These are phyloP conservation scores for Acanthosepion esculentum DNA, from an alignment of 2,888 invertebrate species.

Conservation along the genomic window DNA sequence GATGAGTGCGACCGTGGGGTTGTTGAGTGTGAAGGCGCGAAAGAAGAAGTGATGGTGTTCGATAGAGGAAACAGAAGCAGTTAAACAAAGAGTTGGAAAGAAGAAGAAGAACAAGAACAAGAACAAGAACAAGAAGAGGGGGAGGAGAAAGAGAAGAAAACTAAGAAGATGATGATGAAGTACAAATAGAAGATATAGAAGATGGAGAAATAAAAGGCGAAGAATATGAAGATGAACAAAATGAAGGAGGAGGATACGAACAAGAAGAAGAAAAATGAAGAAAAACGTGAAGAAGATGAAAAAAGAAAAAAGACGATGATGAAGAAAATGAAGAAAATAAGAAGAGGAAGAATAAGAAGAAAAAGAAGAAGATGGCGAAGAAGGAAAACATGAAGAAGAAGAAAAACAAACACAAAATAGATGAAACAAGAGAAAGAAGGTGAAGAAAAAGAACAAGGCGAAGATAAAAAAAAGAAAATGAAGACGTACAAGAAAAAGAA, in stretches of 20 bases:
- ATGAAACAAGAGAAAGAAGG: too few species aligned
- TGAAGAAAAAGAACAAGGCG: too few species aligned
- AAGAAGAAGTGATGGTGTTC: too few species aligned
- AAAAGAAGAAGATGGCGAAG: background rate
- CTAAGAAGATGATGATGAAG: too few species aligned
- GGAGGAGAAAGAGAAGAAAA: background rate
- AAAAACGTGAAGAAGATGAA: constrained; percentile 35
- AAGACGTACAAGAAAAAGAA: too few species aligned
- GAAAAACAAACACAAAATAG: too few species aligned
- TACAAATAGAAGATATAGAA: too few species aligned
- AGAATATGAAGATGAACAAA: background rate
- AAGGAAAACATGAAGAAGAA: too few species aligned
- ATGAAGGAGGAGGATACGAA: background rate
- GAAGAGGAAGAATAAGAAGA: background rate
- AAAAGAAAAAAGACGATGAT: constrained; percentile 8
- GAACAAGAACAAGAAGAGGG: background rate
- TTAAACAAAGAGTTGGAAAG: too few species aligned
- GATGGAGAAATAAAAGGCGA: background rate
- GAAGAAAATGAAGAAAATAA: background rate
- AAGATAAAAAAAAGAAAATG: too few species aligned
- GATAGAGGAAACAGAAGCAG: too few species aligned
- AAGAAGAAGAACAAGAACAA: background rate
- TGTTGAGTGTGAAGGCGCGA: constrained; percentile 37
- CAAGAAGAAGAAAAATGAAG: background rate
- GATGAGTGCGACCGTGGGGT: constrained; percentile 37